These are phyloP conservation scores for Aurelia aurita complex sp. Pacific DNA, from an alignment of 30 jellyfish, hydroid and myxozoan genomes.

Conservation along the genomic window DNA sequence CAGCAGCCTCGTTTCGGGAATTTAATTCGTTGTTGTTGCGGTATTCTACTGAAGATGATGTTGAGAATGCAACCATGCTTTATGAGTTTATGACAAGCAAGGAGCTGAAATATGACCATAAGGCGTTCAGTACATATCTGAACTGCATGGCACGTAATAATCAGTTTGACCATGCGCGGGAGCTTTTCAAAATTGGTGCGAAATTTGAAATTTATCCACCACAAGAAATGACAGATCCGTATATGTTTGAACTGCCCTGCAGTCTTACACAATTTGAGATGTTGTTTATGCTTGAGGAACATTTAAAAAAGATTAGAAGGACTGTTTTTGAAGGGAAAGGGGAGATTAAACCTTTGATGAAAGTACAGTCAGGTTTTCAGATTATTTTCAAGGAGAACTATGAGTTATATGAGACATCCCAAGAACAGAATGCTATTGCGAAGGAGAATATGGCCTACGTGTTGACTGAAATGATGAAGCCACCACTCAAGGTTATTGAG, in stretches of 20 bases:
- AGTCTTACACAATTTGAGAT: constrained; percentile 48
- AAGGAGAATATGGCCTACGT: constrained; percentile 44
- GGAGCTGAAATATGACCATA: background rate
- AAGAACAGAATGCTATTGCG: constrained; percentile 39
- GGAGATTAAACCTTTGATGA: constrained; percentile 8
- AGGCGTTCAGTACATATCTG: constrained; percentile 49
- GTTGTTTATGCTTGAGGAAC: constrained; percentile 66
- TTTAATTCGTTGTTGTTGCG: constrained; percentile 32
- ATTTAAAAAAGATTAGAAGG: constrained; percentile 26
- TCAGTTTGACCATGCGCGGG: constrained; percentile 34
- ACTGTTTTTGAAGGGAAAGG: constrained; percentile 14
- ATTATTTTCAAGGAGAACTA: constrained; percentile 30
- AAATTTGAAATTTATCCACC: constrained; percentile 38
- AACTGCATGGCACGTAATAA: constrained; percentile 55
- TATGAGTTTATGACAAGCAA: constrained; percentile 34
- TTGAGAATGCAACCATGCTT: constrained; percentile 39
- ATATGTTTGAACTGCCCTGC: constrained; percentile 24
- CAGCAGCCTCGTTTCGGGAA: background rate
- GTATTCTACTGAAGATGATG: constrained; percentile 11
- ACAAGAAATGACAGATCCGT: constrained; percentile 37
- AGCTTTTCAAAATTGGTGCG: constrained; percentile 48
- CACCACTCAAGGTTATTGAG: constrained; percentile 46
- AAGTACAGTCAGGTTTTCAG: constrained; percentile 17
- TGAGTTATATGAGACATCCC: constrained; percentile 27
- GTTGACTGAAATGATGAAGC: constrained; percentile 51